phyloP scores from a whole-genome alignment of 1,140 invertebrate species.

The Planococcus citri region DNA sequence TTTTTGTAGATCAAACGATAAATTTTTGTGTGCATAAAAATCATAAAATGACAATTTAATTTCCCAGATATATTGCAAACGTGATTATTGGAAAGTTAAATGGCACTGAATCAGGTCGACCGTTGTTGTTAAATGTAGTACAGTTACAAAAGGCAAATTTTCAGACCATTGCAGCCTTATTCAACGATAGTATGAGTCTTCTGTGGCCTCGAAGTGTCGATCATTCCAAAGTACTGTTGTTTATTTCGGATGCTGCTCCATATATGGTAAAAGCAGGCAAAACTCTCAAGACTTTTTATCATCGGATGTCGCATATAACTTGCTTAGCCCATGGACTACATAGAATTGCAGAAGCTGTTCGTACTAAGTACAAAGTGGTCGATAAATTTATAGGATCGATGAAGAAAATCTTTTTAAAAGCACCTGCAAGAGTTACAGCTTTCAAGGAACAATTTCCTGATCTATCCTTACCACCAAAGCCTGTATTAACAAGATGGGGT shows the following conservation, averaged over 20 bases:
- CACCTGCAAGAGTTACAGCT: constrained; percentile 7
- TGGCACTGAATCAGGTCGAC: neutral
- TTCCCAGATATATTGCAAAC: constrained; percentile 14
- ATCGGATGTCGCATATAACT: constrained; percentile 30
- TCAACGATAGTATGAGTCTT: constrained; percentile 10
- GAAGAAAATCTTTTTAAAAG: constrained; percentile 23
- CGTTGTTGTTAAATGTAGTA: constrained; percentile 12
- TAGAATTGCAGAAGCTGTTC: constrained; percentile 32
- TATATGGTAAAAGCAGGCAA: constrained; percentile 16
- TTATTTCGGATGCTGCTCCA: constrained; percentile 15
- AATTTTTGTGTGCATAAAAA: neutral
- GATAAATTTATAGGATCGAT: constrained; percentile 27
- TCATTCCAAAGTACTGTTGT: constrained; percentile 17
- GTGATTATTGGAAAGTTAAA: constrained; percentile 7
- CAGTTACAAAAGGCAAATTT: constrained; percentile 4
- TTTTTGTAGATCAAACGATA: neutral
- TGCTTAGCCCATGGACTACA: constrained; percentile 34
- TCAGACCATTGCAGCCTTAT: neutral
- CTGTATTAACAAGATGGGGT: constrained; percentile 21
- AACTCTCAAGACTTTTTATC: constrained; percentile 12
- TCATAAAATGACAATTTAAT: neutral
- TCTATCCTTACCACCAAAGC: constrained; percentile 10
- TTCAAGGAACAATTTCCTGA: constrained; percentile 21
- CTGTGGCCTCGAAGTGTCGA: constrained; percentile 10
- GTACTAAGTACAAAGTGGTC: constrained; percentile 29